A percentile compares a stretch with the other conserved stretches of the same genome.
Evolutionary conservation across 2,797 vertebrate species (phyloP).

Genomic region (Crax fasciolata): DNA sequence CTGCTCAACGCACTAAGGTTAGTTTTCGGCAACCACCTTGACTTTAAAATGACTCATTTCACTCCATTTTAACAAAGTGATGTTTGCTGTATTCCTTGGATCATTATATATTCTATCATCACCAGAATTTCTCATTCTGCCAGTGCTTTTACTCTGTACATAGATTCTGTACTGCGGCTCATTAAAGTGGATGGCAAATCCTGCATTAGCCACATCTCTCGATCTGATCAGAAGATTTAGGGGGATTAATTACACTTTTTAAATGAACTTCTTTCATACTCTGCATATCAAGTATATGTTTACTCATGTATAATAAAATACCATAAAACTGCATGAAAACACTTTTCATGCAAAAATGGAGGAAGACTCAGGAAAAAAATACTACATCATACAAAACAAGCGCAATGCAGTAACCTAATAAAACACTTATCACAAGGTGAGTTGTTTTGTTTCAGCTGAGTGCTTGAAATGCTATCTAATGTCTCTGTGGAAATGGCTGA

Average conservation of each 20-base stretch:
- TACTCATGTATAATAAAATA: neutral
- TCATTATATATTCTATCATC: neutral
- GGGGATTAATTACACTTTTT: neutral
- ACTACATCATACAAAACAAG: neutral
- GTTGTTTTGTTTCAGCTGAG: constrained; percentile 61
- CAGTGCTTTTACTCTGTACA: neutral
- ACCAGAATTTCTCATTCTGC: neutral
- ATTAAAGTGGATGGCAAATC: neutral
- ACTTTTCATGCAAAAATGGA: neutral
- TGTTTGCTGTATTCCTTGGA: neutral
- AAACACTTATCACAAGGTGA: constrained; percentile 54
- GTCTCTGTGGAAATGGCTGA: constrained; percentile 64
- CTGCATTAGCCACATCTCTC: neutral
- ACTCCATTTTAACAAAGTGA: neutral
- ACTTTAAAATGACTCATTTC: neutral
- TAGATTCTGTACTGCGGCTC: neutral
- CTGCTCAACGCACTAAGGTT: neutral
- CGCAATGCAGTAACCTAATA: constrained; percentile 12
- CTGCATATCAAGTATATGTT: neutral
- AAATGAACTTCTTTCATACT: neutral
- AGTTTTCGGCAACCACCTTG: neutral
- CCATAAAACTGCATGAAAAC: neutral
- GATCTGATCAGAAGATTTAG: neutral
- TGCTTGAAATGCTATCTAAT: constrained; percentile 74
- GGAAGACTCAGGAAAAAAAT: neutral